Evolutionary conservation across 2,888 invertebrate genomes (phyloP), one percentile per base, ranked within the genome.

Genomic region (Cheilosia impressa): DNA sequence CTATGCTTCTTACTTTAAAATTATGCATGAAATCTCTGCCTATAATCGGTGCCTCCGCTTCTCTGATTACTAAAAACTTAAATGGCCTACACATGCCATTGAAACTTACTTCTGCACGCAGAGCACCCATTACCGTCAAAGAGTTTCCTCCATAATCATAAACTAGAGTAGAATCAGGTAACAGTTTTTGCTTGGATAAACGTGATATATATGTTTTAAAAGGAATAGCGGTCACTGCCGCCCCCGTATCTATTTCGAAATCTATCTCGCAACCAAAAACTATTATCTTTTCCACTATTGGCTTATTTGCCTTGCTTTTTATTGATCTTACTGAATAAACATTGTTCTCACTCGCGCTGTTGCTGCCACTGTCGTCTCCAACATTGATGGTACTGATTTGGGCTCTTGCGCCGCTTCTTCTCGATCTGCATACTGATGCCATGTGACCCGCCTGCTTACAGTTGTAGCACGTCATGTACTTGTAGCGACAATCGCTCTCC

Each of bases 21-120:
- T n/a, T 27, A 9, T 41, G 27, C 2, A 66, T 6, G 15, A 71
- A 71, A 71, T 71, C 58, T 41, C 60, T 71, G 17, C 60, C 60
- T 27, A 71, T 31, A n/a, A 71, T 71, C 17, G 71, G 71, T 19
- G 19, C 27, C 41, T 60, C 45, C 4, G 19, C 71, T 10, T 41
- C 45, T 41, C 58, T 45, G 15, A 71, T 71, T 13, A 71, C 13
- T 50, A 71, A 50, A 55, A 71, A 71, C 58, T 71, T 63, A 31
- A 63, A 50, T 6, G 4, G 13, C 2, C n/a, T 63, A 3, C 10
- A n/a, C 27, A 63, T 63, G 17, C 19, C 43, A 17, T 50, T 63
- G 10, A 15, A 60, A 24, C 22, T 41, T 15, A 22, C 43, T 22
- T 68, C 27, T 17, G 17, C 68, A 45, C 15, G 43, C n/a, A 41